A percentile compares a stretch with the other conserved stretches of the same genome.
These are phyloP conservation scores for Mormyrops attenuatus DNA, from an alignment of 2,797 vertebrate species.

Conservation along the genomic window DNA sequence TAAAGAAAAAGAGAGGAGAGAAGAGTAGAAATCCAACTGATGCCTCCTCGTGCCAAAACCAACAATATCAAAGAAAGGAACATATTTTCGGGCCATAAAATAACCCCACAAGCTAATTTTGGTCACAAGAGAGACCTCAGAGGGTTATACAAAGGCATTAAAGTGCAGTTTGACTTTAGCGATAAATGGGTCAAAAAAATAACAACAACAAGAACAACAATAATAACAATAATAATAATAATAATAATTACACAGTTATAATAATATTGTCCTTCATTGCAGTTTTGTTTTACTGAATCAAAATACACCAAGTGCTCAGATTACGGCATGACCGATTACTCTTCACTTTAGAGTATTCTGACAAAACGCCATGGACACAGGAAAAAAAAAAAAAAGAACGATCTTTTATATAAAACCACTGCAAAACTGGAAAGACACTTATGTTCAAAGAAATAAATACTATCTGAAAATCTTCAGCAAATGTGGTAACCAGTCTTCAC, in stretches of 20 bases:
- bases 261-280: background rate
- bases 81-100: background rate
- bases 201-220: background rate
- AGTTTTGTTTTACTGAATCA: background rate
- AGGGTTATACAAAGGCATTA: background rate
- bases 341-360: background rate
- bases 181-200: background rate
- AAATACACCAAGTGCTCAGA: background rate
- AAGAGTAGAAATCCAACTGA: background rate
- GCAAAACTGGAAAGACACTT: constrained; percentile 1
- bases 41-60: background rate
- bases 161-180: constrained; percentile 7
- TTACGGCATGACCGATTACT: background rate
- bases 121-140: background rate
- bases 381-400: background rate
- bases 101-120: background rate
- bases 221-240: background rate
- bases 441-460: constrained; percentile 6
- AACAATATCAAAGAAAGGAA: background rate
- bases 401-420: constrained; percentile 7
- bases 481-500: constrained; percentile 21
- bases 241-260: background rate
- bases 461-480: constrained; percentile 39
- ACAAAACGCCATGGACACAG: background rate
- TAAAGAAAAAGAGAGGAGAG: background rate